Base-by-base conservation (phyloP, 2,797 vertebrate genomes). In the Enteromius anoplus region DNA sequence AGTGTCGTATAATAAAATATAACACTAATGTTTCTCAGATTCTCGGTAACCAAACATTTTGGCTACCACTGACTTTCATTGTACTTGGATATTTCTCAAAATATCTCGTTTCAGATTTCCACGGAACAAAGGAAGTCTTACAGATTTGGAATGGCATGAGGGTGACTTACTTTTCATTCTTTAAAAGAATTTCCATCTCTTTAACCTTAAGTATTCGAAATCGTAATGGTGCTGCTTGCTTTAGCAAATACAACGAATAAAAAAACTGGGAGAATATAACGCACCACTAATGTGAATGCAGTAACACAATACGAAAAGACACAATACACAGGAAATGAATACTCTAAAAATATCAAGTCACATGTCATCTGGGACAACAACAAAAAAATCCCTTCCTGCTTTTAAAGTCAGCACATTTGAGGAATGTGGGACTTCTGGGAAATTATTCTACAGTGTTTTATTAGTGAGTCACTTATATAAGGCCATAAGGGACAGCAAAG, bases 381-480 rank as follows among this genome's bases (percentile, higher is more conserved):
- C 32, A 32, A 32, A 78, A 58, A 53, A 66, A 51, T 19, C 40
- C 34, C 58, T 77, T 77, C 75, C 75, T 77, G 58, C 10, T 64
- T 47, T 77, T 42, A 77, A 77, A 77, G 40, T 77, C 58, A 53
- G 77, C 77, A 79, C 62, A 53, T 79, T 68, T 40, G 58, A 73
- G 66, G 72, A 72, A 83, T 78, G 58, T 23, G 26, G 23, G 34
- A 40, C 72, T 62, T 69, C 47, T 60, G 76, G 69, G 66, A 65
- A 75, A 60, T 51, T 49, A 82, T 64, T 55, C 49, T 68, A 69
- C 47, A 26, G 62, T 26, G 66, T 23, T 77, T 45, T 66, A 69
- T 75, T n/a, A 80, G 81, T 77, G 68, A 75, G 75, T 81, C 81
- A 78, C 78, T 76, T 37, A 9, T 14, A 66, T 51, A 71, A 55